Evolutionary conservation across 2,888 invertebrate genomes (phyloP).

Genomic region (Altica lythri): DNA sequence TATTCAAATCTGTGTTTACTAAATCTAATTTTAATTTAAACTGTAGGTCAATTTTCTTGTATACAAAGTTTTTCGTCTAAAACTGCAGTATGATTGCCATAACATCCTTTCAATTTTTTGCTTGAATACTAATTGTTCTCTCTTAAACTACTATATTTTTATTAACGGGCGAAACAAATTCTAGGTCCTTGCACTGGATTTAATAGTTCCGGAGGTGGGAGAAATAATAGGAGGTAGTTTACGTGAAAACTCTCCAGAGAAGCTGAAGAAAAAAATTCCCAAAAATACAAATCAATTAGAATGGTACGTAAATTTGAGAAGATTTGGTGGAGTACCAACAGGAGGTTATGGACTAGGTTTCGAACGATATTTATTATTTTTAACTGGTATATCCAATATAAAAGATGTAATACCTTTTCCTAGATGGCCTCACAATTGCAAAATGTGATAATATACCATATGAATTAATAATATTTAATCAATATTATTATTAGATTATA

Average conservation of each 20-base stretch:
- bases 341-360: slow-evolving; percentile 97
- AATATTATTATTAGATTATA: too few species aligned
- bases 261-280: slow-evolving; percentile 67
- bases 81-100: too few species aligned
- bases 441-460: slow-evolving; percentile 64
- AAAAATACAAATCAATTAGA: slow-evolving; percentile 60
- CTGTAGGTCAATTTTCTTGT: too few species aligned
- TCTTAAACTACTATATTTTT: too few species aligned
- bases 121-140: too few species aligned
- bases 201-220: slow-evolving; percentile 86
- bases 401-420: slow-evolving; percentile 96
- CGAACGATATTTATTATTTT: slow-evolving; percentile 84
- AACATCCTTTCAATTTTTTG: too few species aligned
- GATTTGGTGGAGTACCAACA: too few species aligned
- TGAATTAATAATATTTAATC: slow-evolving; percentile 6
- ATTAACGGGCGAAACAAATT: too few species aligned
- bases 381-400: slow-evolving; percentile 84
- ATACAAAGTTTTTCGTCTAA: too few species aligned
- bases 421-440: slow-evolving; percentile 88
- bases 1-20: too few species aligned
- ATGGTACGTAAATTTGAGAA: slow-evolving; percentile 91
- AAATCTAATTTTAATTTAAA: too few species aligned
- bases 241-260: slow-evolving; percentile 77
- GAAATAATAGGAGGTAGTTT: slow-evolving; percentile 96
- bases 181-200: slow-evolving; percentile 82